phyloP scores from a whole-genome alignment of 2,888 invertebrate species.

The Phania funesta region DNA sequence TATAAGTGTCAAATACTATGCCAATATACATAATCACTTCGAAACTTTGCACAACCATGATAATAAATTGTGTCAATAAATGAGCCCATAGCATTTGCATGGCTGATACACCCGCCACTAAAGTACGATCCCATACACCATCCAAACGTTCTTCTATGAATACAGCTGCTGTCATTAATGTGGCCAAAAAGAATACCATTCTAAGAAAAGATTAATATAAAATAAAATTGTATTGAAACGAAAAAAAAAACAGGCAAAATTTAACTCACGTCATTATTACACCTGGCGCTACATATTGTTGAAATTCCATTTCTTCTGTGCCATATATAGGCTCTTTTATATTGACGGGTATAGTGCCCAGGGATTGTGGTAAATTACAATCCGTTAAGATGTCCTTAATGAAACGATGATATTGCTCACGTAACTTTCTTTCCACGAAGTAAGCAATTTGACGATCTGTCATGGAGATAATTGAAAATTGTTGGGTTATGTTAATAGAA shows the following conservation, averaged over 20 bases:
- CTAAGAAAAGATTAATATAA: constrained; percentile 80
- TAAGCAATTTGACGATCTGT: constrained; percentile 92
- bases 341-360: constrained; percentile 84
- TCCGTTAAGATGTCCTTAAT: constrained; percentile 84
- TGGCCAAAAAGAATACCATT: constrained; percentile 91
- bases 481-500: no score
- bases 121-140: constrained; percentile 92
- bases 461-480: constrained; percentile 69
- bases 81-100: constrained; percentile 91
- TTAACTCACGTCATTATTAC: constrained; percentile 88
- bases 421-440: constrained; percentile 86
- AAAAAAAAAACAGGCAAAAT: not conserved
- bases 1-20: constrained; percentile 79
- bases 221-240: not conserved
- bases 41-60: constrained; percentile 87
- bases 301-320: constrained; percentile 84
- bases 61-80: constrained; percentile 86
- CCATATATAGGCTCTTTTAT: constrained; percentile 88
- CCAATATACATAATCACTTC: constrained; percentile 81
- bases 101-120: constrained; percentile 91
- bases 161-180: constrained; percentile 90
- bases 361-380: constrained; percentile 83
- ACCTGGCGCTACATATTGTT: constrained; percentile 91
- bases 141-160: constrained; percentile 90
- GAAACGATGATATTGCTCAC: constrained; percentile 86